phyloP scores from a whole-genome alignment of 2,888 invertebrate species.

The Plebejus anna region DNA sequence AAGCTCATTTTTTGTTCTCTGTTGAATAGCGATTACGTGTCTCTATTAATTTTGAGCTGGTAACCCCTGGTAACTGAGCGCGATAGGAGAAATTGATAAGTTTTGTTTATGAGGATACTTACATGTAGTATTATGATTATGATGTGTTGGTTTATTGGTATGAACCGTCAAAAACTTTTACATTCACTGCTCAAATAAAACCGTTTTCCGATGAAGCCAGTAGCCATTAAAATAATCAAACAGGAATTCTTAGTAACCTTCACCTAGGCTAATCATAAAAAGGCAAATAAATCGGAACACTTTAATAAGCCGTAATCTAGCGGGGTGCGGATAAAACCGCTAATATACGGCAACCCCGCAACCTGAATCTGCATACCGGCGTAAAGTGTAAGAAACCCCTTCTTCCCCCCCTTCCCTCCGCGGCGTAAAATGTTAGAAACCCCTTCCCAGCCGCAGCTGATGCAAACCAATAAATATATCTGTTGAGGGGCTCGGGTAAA shows the following conservation, averaged over 20 bases:
- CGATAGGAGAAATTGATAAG: neutral
- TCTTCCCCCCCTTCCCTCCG: constrained; percentile 47
- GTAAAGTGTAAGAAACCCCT: constrained; percentile 68
- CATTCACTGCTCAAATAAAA: too few species aligned
- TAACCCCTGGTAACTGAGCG: neutral
- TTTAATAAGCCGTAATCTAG: constrained; percentile 19
- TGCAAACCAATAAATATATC: constrained; percentile 70
- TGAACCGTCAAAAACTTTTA: too few species aligned
- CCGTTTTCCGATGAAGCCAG: too few species aligned
- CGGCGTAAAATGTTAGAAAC: constrained; percentile 64
- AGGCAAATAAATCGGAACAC: constrained; percentile 2
- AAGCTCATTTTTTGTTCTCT: neutral
- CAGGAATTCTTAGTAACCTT: neutral
- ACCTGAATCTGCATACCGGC: constrained; percentile 53
- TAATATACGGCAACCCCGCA: constrained; percentile 32
- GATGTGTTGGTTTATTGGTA: too few species aligned
- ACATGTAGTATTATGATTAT: neutral
- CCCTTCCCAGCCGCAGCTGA: constrained; percentile 56
- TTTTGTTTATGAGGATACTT: neutral
- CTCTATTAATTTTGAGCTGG: neutral
- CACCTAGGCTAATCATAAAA: constrained; percentile 1
- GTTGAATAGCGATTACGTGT: constrained; percentile 2
- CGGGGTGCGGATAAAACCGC: constrained; percentile 31
- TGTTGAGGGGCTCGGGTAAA: constrained; percentile 50
- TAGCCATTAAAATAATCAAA: too few species aligned